Evolutionary conservation across 23 tunicate species (phyloP), one percentile per base, ranked within the genome.

Genomic region (Halocynthia roretzi): DNA sequence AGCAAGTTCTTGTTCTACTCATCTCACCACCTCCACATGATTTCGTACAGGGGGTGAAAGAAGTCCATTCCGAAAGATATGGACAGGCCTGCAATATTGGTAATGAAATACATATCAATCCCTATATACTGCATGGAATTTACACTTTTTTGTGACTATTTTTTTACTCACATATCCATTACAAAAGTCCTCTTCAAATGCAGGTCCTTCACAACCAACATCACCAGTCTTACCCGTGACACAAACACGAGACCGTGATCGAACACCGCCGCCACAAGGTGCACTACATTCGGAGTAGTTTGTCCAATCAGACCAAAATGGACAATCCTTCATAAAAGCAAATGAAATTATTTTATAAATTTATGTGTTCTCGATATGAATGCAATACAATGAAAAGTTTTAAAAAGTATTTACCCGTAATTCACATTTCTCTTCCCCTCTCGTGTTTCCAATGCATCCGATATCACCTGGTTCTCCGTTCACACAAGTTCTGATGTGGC

Each of bases 31-130:
- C 94, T 11, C 87, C 98, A 50, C 98, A 94, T 11, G 77, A 54
- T 7, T 23, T 80, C 5, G 80, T 56, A 56, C 99, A 95, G 6
- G 50, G 70, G 5, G 77, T 72, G 76, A 70, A 82, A 12, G 75
- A 17, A 72, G 81, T 82, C 93, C 93, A 96, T 20, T 83, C 64
- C 51, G 99, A 95, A 87, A 85, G 85, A 52, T 71, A 70, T 8
- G 88, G 93, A 63, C 99, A 95, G 18, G 71, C 84, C 94, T 80
- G 7, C 17, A 14, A 58, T 58, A 58, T 58, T 58, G 63, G 15
- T 58, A 58, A 14, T 14, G 15, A n/a, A n/a, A 1, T 14, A 58
- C 5, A 58, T 15, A n/a, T 58, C 63, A n/a, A 58, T 58, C 4
- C 63, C 17, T 15, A 1, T 14, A 58, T 2, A 58, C 17, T 60